These are phyloP conservation scores for Pangasianodon hypophthalmus DNA, from an alignment of 2,113 vertebrate genomes.

Conservation along the genomic window DNA sequence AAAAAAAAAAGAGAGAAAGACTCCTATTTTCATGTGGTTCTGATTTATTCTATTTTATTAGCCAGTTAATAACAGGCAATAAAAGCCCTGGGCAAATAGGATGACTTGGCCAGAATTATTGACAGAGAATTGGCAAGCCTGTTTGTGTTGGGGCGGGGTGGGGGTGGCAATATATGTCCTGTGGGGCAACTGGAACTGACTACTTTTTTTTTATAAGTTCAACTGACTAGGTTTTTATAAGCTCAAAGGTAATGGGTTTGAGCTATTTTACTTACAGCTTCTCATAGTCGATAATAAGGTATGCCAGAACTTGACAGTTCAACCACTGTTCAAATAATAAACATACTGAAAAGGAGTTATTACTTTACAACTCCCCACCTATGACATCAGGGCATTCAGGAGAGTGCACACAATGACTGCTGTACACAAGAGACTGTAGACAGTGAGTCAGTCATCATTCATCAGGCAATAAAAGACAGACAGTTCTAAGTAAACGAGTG, in stretches of 20 bases:
- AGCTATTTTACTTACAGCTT: not conserved
- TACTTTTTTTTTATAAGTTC: not conserved
- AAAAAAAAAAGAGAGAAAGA: not conserved
- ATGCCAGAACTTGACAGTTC: not conserved
- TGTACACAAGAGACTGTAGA: constrained; percentile 19
- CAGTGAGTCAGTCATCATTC: constrained; percentile 39
- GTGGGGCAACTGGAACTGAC: not conserved
- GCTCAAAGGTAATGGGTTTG: not conserved
- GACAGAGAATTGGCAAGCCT: not conserved
- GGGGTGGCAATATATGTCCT: not conserved
- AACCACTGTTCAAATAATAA: constrained; percentile 4
- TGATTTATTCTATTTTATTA: not conserved
- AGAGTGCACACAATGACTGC: constrained; percentile 1
- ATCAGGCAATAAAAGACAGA: constrained; percentile 20
- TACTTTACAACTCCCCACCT: not conserved
- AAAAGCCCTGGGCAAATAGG: not conserved
- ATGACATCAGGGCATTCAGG: not conserved
- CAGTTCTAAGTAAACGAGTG: constrained; percentile 3
- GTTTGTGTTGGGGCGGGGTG: too few species aligned
- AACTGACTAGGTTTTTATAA: not conserved
- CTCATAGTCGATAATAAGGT: not conserved
- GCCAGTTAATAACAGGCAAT: not conserved
- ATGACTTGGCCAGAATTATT: not conserved
- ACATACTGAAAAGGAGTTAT: not conserved
- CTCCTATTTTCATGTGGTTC: not conserved